Percentiles rank a stretch among this genome's conserved stretches.
phyloP scores from a whole-genome alignment of 2,888 invertebrate species.

The Anaspis maculata region DNA sequence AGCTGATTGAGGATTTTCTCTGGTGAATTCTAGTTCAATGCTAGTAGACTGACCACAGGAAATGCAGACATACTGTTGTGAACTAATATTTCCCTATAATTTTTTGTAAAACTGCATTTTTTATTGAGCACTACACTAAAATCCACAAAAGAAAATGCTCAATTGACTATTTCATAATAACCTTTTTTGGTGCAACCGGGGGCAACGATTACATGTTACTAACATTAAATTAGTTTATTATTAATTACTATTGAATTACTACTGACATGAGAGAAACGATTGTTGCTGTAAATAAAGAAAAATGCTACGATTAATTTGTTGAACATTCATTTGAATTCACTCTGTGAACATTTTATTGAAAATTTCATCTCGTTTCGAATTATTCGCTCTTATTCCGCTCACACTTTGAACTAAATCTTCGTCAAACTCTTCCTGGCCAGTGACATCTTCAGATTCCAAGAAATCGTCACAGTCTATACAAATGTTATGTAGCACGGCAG shows the following conservation, averaged over 20 bases:
- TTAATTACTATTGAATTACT: neutral
- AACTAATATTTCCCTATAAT: too few relatives aligned
- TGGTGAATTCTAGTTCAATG: neutral
- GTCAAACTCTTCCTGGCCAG: neutral
- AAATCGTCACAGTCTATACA: slow-evolving; percentile 7
- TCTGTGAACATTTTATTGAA: slow-evolving; percentile 4
- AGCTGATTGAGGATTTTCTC: too few relatives aligned
- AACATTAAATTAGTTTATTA: neutral
- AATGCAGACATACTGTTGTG: too few relatives aligned
- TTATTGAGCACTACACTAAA: too few relatives aligned
- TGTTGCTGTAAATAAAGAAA: neutral
- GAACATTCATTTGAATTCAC: slow-evolving; percentile 1
- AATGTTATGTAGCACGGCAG: slow-evolving; percentile 6
- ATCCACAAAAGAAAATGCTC: too few relatives aligned
- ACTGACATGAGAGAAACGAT: too few relatives aligned
- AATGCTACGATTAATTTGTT: neutral
- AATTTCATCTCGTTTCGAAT: slow-evolving; percentile 3
- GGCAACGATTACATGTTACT: neutral
- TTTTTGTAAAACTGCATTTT: too few relatives aligned
- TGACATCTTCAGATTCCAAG: slow-evolving; percentile 1
- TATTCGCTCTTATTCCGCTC: slow-evolving; percentile 3
- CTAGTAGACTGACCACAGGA: too few relatives aligned
- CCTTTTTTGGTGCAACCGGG: too few relatives aligned
- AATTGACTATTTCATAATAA: too few relatives aligned
- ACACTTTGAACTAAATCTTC: neutral